These are phyloP conservation scores for Schmidtea mediterranea DNA, from an alignment of 1,140 invertebrate genomes.

Conservation along the genomic window DNA sequence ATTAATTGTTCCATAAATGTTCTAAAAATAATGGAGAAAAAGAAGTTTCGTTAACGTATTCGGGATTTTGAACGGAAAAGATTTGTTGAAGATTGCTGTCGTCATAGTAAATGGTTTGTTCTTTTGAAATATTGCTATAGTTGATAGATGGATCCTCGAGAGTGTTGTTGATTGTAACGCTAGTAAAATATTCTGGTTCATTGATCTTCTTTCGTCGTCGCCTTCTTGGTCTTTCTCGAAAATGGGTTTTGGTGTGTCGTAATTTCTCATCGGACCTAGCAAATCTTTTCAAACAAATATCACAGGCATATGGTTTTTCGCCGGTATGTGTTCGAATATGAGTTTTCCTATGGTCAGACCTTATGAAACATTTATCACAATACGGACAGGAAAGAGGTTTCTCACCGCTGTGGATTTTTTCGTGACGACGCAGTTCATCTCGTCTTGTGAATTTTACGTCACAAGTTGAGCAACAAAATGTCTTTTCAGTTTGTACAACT, in stretches of 20 bases:
- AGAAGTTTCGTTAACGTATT: no score
- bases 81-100: no score
- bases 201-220: no score
- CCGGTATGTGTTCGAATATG: constrained; percentile 41
- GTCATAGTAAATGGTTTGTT: no score
- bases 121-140: no score
- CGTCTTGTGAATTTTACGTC: constrained; percentile 26
- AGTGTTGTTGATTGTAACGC: no score
- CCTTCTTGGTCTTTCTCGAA: no score
- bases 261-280: constrained; percentile 25
- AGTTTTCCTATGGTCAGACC: constrained; percentile 59
- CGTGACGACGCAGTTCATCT: constrained; percentile 36
- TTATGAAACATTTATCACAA: constrained; percentile 59
- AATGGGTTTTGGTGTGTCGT: constrained; percentile 2
- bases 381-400: constrained; percentile 60
- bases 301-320: constrained; percentile 64
- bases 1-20: no score
- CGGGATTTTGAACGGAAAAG: no score
- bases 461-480: constrained; percentile 4
- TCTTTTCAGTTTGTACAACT: neutral
- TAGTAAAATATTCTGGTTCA: no score
- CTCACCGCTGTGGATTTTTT: constrained; percentile 42
- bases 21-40: no score
- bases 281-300: constrained; percentile 66
- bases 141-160: no score